A percentile compares a stretch with the other conserved stretches of the same genome.
These are phyloP conservation scores for Lasius fuliginosus DNA, from an alignment of 2,888 invertebrate genomes.

Conservation along the genomic window DNA sequence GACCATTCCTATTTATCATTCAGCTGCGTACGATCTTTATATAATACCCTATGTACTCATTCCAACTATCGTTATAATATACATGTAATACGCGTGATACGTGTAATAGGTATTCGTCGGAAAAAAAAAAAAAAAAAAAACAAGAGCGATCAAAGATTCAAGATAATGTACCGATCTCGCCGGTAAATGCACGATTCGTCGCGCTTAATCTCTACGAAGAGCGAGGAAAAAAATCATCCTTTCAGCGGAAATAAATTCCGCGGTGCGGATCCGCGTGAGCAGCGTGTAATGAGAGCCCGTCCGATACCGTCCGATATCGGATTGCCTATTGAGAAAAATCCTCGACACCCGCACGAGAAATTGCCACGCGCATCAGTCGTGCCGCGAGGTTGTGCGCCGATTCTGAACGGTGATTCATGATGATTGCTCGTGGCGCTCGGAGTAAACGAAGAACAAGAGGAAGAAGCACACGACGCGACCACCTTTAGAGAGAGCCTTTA, in stretches of 20 bases:
- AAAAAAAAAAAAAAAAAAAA: not conserved
- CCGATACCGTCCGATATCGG: conserved; percentile 23
- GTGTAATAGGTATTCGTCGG: not conserved
- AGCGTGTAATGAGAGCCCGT: conserved; percentile 43
- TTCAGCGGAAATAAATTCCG: conserved; percentile 50
- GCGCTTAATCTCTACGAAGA: conserved; percentile 48
- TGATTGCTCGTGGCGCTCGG: conserved; percentile 66
- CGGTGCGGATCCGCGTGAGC: conserved; percentile 46
- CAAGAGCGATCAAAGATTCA: conserved; percentile 16
- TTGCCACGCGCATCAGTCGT: conserved; percentile 52
- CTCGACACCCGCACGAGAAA: conserved; percentile 33
- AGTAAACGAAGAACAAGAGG: conserved; percentile 56
- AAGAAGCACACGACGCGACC: conserved; percentile 62
- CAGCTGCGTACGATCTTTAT: not conserved
- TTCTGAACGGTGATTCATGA: conserved; percentile 74
- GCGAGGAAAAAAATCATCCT: conserved; percentile 37
- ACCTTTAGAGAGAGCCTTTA: conserved; percentile 37
- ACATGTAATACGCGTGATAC: conserved; percentile 33
- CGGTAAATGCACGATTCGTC: conserved; percentile 26
- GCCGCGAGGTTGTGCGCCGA: conserved; percentile 52
- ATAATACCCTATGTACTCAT: not conserved
- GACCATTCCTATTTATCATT: conserved; percentile 25
- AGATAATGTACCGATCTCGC: conserved; percentile 12
- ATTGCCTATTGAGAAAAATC: conserved; percentile 17
- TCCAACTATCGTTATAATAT: conserved; percentile 15